Base-by-base conservation (phyloP, 2,113 vertebrate species). In the Aythya baeri region DNA sequence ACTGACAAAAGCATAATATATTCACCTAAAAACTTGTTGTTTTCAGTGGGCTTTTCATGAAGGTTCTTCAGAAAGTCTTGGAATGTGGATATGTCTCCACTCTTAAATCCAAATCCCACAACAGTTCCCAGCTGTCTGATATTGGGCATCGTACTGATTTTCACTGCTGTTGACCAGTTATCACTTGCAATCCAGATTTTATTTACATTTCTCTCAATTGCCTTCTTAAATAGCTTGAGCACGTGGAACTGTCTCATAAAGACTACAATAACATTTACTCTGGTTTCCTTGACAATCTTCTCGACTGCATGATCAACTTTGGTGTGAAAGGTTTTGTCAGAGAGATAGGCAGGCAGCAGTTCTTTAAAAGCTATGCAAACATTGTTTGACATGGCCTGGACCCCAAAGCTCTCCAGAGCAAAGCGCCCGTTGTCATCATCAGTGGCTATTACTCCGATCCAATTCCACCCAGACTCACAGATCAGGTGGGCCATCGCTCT, bases 131-230 rank as follows among this genome's bases (percentile, higher is more conserved):
- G 95, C 43, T 96, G 97, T n/a, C 95, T 86, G 61, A 99, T 95
- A 27, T 97, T 95, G 44, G 98, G 92, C 70, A 98, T 94, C 26
- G 92, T 96, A 55, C 95, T 95, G 36, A 98, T 97, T 71, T 96
- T 95, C 68, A 89, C 94, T 31, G 98, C 96, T 9, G 97, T 96
- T 2, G 99, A 99, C 99, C 99, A 99, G 41, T 97, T 98, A 89
- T 99, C 98, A 61, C 98, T 99, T n/a, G 98, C 99, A 95, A 99
- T 97, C 99, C 99, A 99, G 22, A 98, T 93, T 95, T 98, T 98
- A 49, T 93, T 97, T 86, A 98, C 97, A 1, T 98, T 94, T 52
- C 66, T 94, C 70, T 97, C 85, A 38, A 96, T 93, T 49, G 98
- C 97, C 91, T 98, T 97, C 55, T 91, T 66, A 95, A 98, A 99